These are phyloP conservation scores for Ypsolopha sequella DNA, from an alignment of 2,888 invertebrate species.

Conservation along the genomic window DNA sequence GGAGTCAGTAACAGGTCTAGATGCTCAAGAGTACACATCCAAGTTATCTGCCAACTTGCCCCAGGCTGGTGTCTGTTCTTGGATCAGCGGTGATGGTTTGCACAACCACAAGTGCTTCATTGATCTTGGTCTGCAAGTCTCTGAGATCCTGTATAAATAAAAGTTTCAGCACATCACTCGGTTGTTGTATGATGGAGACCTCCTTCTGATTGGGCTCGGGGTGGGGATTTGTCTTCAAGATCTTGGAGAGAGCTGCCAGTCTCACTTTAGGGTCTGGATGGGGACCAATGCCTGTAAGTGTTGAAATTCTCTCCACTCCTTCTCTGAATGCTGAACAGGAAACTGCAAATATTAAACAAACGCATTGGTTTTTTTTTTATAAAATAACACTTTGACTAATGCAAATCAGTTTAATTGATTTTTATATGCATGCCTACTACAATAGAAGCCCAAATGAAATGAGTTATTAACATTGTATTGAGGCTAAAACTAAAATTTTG, in stretches of 20 bases:
- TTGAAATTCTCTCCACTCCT: constrained; percentile 84
- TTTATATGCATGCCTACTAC: neutral
- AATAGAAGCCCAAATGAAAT: too few relatives aligned
- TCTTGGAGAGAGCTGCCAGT: constrained; percentile 75
- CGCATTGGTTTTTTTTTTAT: neutral
- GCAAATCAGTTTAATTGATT: neutral
- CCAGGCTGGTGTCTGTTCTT: constrained; percentile 94
- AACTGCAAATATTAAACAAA: constrained; percentile 72
- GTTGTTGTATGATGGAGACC: constrained; percentile 38
- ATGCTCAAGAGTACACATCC: neutral
- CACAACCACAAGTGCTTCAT: constrained; percentile 93
- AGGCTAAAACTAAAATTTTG: too few relatives aligned
- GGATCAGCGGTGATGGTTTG: constrained; percentile 96
- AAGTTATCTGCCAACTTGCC: constrained; percentile 84
- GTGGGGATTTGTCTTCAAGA: constrained; percentile 85
- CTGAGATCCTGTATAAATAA: constrained; percentile 88
- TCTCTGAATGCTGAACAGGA: constrained; percentile 84
- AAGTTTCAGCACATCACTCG: constrained; percentile 78
- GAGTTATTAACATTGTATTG: too few relatives aligned
- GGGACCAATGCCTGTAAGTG: constrained; percentile 64
- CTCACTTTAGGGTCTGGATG: constrained; percentile 53
- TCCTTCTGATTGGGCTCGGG: constrained; percentile 69
- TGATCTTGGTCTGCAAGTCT: constrained; percentile 92
- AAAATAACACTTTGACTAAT: constrained; percentile 7
- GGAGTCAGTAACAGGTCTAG: neutral